phyloP scores from a whole-genome alignment of 1,140 invertebrate genomes.

The Campoletis sonorensis region DNA sequence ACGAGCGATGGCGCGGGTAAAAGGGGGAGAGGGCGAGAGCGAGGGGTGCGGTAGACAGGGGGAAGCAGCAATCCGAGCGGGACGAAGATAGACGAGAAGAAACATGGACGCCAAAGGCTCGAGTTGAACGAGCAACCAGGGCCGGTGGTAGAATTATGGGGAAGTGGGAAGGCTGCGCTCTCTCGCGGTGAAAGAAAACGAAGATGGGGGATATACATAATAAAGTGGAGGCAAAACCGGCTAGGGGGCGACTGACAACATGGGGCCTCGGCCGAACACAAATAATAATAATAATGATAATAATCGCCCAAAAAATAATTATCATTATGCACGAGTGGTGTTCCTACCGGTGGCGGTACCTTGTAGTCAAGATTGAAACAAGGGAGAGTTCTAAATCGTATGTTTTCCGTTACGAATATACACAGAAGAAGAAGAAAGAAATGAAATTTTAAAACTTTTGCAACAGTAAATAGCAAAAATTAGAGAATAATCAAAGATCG shows the following conservation, averaged over 20 bases:
- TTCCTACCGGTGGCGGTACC: not conserved
- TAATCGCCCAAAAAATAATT: slow-evolving; percentile 45
- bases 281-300: slow-evolving; percentile 63
- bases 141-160: slow-evolving; percentile 48
- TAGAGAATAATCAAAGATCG: too few relatives aligned
- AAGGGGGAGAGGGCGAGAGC: slow-evolving; percentile 12
- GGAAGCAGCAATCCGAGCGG: slow-evolving; percentile 39
- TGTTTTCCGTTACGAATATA: too few relatives aligned
- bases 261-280: slow-evolving; percentile 62
- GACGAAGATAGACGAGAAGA: slow-evolving; percentile 46
- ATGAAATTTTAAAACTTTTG: not conserved
- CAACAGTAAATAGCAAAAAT: too few relatives aligned
- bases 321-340: not conserved
- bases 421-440: not conserved
- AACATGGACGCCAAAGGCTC: slow-evolving; percentile 52
- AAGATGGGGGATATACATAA: slow-evolving; percentile 40
- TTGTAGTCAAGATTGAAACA: too few relatives aligned
- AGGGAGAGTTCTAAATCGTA: too few relatives aligned
- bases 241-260: slow-evolving; percentile 61
- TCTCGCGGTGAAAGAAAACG: slow-evolving; percentile 16
- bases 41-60: slow-evolving; percentile 44
- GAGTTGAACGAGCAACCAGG: slow-evolving; percentile 42
- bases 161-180: slow-evolving; percentile 52
- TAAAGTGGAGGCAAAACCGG: slow-evolving; percentile 48
- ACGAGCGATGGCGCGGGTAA: slow-evolving; percentile 24